Conservation (phyloP, 1,140 invertebrate species). For the Harlomillsia oculata region DNA sequence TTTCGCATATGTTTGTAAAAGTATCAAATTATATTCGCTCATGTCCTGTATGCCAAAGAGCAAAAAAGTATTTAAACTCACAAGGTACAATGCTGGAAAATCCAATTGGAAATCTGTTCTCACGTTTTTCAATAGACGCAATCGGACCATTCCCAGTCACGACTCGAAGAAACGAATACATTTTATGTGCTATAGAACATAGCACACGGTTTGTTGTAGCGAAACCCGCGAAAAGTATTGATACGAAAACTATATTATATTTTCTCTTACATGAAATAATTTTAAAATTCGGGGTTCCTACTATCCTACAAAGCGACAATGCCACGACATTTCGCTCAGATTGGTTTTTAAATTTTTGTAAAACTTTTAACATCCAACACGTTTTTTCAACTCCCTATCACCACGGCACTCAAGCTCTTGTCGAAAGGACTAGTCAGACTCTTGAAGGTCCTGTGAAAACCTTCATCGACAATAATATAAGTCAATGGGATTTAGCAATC, state of each 20-base stretch:
- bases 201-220: slow-evolving; percentile 1
- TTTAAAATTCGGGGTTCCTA: neutral
- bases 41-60: slow-evolving; percentile 2
- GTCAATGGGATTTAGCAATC: too few relatives aligned
- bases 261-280: slow-evolving; percentile 15
- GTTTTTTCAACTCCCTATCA: neutral
- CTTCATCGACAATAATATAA: neutral
- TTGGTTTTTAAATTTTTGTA: neutral
- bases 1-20: neutral
- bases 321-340: neutral
- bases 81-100: neutral
- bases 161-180: neutral
- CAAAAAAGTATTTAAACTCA: neutral
- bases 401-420: neutral
- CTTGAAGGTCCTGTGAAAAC: neutral
- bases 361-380: slow-evolving; percentile 4
- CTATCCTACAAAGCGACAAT: neutral
- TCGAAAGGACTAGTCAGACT: slow-evolving; percentile 4
- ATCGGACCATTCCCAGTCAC: slow-evolving; percentile 4
- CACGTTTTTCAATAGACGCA: neutral
- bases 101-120: neutral
- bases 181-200: neutral
- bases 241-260: neutral
- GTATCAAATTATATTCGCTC: neutral
- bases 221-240: neutral